Percentiles rank a stretch among this genome's conserved stretches.
phyloP scores from a whole-genome alignment of 2,113 vertebrate species.

The Nannobrachium achirus region DNA sequence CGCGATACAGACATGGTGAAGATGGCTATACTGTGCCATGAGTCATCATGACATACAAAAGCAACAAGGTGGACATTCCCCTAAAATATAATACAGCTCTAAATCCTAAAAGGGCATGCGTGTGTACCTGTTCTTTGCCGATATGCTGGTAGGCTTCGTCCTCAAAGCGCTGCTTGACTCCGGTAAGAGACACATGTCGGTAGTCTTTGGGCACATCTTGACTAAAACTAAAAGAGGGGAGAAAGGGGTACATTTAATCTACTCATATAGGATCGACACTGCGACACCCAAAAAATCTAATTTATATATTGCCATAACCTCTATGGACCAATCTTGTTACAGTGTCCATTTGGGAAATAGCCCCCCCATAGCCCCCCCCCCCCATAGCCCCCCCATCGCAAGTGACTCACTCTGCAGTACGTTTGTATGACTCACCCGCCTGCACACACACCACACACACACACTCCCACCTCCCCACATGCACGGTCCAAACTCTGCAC shows the following conservation, averaged over 20 bases:
- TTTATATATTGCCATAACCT: no score
- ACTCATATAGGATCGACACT: no score
- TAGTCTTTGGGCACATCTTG: constrained; percentile 93
- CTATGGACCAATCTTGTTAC: constrained; percentile 53
- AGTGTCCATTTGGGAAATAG: constrained; percentile 51
- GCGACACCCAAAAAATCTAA: no score
- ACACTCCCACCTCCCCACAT: not conserved
- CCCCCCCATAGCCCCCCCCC: constrained; percentile 6
- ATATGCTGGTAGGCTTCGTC: constrained; percentile 89
- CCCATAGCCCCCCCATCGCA: constrained; percentile 38
- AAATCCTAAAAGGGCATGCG: not conserved
- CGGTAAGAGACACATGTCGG: constrained; percentile 90
- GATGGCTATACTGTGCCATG: not conserved
- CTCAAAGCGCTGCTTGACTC: constrained; percentile 95
- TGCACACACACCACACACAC: constrained; percentile 27
- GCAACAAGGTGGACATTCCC: not conserved
- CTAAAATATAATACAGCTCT: constrained; percentile 1
- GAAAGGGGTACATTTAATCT: not conserved
- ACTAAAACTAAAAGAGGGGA: constrained; percentile 83
- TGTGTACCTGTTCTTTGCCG: constrained; percentile 86
- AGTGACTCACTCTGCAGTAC: constrained; percentile 56
- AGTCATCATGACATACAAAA: not conserved
- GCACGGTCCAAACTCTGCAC: constrained; percentile 7
- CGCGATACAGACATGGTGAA: no score
- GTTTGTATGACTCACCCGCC: constrained; percentile 43